Conservation (phyloP, 2,888 invertebrate genomes). For the Stegana nigrithorax region DNA sequence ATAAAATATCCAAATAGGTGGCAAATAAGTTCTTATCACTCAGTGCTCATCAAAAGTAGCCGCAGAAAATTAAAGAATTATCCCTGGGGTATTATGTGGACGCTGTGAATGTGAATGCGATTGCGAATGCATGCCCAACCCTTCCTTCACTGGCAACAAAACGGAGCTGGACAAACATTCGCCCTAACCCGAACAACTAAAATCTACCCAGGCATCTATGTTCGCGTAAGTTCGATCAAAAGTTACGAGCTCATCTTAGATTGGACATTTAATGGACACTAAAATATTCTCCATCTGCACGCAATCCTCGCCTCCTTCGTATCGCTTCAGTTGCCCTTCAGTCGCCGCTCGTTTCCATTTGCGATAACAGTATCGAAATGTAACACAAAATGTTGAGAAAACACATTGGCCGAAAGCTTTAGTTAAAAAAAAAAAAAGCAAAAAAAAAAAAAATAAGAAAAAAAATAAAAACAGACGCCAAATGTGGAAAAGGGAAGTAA, state of each 20-base stretch:
- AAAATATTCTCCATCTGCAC: slow-evolving; percentile 66
- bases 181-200: too few relatives aligned
- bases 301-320: too few relatives aligned
- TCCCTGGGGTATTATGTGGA: slow-evolving; percentile 44
- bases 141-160: too few relatives aligned
- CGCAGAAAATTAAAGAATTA: slow-evolving; percentile 60
- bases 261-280: slow-evolving; percentile 66
- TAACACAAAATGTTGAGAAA: slow-evolving; percentile 29
- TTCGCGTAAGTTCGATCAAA: slow-evolving; percentile 66
- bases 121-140: slow-evolving; percentile 25
- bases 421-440: background rate
- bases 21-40: slow-evolving; percentile 64
- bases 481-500: slow-evolving; percentile 1
- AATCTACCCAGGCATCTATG: too few relatives aligned
- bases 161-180: background rate
- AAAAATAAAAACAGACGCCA: too few relatives aligned
- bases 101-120: background rate
- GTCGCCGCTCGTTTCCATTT: too few relatives aligned
- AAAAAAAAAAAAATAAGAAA: slow-evolving; percentile 13
- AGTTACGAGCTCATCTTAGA: slow-evolving; percentile 67
- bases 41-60: slow-evolving; percentile 47
- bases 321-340: too few relatives aligned
- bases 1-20: slow-evolving; percentile 57
- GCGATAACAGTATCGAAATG: too few relatives aligned
- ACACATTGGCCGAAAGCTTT: background rate